A percentile compares a stretch with the other conserved stretches of the same genome.
These are phyloP conservation scores for Actinemys pallida DNA, from an alignment of 2,113 vertebrate species.

Conservation along the genomic window DNA sequence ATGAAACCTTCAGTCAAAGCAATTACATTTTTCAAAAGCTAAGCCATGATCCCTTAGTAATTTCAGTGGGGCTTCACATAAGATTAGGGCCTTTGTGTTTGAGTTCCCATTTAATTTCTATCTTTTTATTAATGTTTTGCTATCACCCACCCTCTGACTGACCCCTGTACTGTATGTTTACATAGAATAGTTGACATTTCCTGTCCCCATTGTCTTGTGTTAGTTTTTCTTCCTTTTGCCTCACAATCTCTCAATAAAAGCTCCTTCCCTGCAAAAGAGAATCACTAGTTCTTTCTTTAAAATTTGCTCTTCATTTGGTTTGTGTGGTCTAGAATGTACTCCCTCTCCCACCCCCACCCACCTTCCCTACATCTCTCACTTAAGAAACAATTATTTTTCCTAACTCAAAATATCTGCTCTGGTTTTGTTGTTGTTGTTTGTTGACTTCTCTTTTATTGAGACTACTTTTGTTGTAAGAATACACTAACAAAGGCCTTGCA, in stretches of 20 bases:
- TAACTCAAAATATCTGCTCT: background rate
- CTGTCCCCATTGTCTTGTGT: background rate
- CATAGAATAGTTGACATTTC: background rate
- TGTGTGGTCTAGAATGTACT: background rate
- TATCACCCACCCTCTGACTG: background rate
- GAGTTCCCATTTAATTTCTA: accelerated
- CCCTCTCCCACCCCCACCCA: background rate
- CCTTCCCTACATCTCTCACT: background rate
- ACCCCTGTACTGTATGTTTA: accelerated
- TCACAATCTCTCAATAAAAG: background rate
- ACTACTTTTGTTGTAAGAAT: background rate
- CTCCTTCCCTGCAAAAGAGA: background rate
- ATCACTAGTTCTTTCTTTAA: background rate
- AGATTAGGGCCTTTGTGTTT: too few relatives aligned
- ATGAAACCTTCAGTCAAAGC: background rate
- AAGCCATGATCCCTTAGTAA: background rate
- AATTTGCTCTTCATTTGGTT: background rate
- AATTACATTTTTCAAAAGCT: background rate
- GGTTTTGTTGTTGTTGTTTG: background rate
- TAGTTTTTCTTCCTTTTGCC: background rate
- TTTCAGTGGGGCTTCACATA: background rate
- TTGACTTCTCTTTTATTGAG: background rate
- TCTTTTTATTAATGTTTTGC: background rate
- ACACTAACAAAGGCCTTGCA: background rate
- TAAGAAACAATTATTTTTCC: background rate